phyloP scores from a whole-genome alignment of 2,888 invertebrate genomes.

The Crematogaster levior region DNA sequence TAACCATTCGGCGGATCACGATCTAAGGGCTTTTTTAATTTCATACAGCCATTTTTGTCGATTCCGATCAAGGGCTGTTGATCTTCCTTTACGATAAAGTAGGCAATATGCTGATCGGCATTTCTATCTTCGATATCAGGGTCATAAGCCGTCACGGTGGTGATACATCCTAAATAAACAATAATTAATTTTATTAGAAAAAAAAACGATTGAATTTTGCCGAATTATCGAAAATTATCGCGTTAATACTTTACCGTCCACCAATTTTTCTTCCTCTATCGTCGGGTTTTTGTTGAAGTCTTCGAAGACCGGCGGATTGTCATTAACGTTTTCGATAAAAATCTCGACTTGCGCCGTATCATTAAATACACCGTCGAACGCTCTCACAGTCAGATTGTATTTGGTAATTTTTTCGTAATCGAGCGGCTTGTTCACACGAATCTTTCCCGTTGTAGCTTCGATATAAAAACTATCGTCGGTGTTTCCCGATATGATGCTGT shows the following conservation, averaged over 20 bases:
- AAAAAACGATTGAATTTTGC: background rate
- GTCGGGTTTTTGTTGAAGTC: slow-evolving; percentile 90
- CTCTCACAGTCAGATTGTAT: slow-evolving; percentile 93
- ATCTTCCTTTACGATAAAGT: slow-evolving; percentile 90
- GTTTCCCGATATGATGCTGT: slow-evolving; percentile 95
- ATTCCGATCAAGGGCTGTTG: slow-evolving; percentile 91
- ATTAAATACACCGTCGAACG: slow-evolving; percentile 94
- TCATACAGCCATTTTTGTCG: slow-evolving; percentile 91
- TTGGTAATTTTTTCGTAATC: slow-evolving; percentile 95
- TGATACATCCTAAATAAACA: slow-evolving; percentile 78
- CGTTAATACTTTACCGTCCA: slow-evolving; percentile 85
- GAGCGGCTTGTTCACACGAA: slow-evolving; percentile 91
- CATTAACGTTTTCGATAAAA: slow-evolving; percentile 95
- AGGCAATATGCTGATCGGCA: slow-evolving; percentile 92
- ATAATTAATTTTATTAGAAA: slow-evolving; percentile 1
- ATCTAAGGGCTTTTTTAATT: slow-evolving; percentile 92
- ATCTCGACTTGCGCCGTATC: slow-evolving; percentile 94
- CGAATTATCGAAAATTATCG: background rate
- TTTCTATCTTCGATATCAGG: slow-evolving; percentile 93
- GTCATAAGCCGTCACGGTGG: slow-evolving; percentile 91
- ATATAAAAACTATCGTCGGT: slow-evolving; percentile 94
- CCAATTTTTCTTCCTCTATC: slow-evolving; percentile 91
- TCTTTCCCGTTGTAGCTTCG: slow-evolving; percentile 94
- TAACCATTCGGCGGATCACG: slow-evolving; percentile 96
- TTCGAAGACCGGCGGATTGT: slow-evolving; percentile 95